These are phyloP conservation scores for Heliothis subflexa DNA, from an alignment of 1,140 invertebrate species.

Conservation along the genomic window DNA sequence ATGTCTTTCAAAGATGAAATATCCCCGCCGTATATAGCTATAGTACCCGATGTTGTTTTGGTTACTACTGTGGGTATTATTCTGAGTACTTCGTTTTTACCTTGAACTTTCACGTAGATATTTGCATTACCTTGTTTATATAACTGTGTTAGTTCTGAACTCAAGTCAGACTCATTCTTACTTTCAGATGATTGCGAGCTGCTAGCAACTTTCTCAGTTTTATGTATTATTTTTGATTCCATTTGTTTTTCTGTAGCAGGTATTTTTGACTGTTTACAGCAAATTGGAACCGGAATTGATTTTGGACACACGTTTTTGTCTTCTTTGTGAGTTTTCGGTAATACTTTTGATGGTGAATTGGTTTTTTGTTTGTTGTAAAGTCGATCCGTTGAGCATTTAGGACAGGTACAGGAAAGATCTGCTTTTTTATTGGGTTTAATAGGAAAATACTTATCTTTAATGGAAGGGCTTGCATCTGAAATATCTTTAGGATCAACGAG, in stretches of 20 bases:
- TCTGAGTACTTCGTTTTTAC: not conserved
- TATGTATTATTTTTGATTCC: not conserved
- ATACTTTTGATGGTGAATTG: too few species aligned
- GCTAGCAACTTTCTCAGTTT: not conserved
- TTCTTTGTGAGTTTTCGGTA: too few species aligned
- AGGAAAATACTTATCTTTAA: too few species aligned
- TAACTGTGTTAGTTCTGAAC: not conserved
- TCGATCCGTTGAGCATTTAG: too few species aligned
- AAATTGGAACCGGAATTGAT: too few species aligned
- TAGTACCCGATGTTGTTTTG: conserved; percentile 22
- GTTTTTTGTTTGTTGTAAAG: too few species aligned
- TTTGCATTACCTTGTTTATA: conserved; percentile 17
- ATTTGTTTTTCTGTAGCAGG: not conserved
- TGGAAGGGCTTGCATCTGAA: too few species aligned
- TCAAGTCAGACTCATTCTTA: not conserved
- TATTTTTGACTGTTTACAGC: too few species aligned
- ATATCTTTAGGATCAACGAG: too few species aligned
- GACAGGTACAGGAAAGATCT: too few species aligned
- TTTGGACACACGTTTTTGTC: too few species aligned
- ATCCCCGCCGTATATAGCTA: conserved; percentile 22
- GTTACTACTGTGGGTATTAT: conserved; percentile 19
- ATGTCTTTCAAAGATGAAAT: conserved; percentile 15
- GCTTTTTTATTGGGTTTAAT: not conserved
- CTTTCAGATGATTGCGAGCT: not conserved
- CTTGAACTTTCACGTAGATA: conserved; percentile 3